Evolutionary conservation across 2,888 invertebrate genomes (phyloP), one percentile per base, ranked within the genome.

Genomic region (Thereva unica): DNA sequence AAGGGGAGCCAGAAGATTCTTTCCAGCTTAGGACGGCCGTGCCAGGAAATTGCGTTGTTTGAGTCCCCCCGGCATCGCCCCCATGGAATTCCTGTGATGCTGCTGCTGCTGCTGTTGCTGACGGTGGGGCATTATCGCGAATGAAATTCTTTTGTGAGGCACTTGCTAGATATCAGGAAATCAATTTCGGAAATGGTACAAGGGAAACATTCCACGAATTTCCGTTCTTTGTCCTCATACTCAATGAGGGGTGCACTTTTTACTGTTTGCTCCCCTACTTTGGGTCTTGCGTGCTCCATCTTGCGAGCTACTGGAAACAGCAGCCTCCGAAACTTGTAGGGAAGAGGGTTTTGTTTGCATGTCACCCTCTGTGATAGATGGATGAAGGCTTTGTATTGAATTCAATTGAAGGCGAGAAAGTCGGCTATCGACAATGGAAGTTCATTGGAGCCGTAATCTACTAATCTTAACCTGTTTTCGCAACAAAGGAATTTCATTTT

Each of bases 171-270:
- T 59, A 49, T 47, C 59, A 47, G 59, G 59, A 59, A 59, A 59
- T 59, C 59, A 59, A 59, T 59, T 59, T 59, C 59, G 59, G 59
- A 59, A 59, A 59, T 59, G 47, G 59, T 47, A 59, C 59, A 59
- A 59, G 59, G 47, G 47, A 59, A 59, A 59, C 47, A 59, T 59
- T 59, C 59, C 59, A 59, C 59, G 59, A 40, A 59, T 59, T 59
- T 59, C 59, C 59, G 59, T 23, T 42, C 38, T 59, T 59, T 59
- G 59, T 59, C 59, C 47, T 47, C 23, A 23, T 23, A 23, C 23
- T 23, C 9, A 12, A 10, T 47, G 5, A 10, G 59, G 49, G 49
- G 40, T 12, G 9, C 49, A 52, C 34, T 52, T 52, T 35, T 42
- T 40, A 52, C 34, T 52, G 23, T 35, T 42, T 55, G 12, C 42